These are phyloP conservation scores for Thermophis baileyi DNA, from an alignment of 2,113 vertebrate genomes.

Conservation along the genomic window DNA sequence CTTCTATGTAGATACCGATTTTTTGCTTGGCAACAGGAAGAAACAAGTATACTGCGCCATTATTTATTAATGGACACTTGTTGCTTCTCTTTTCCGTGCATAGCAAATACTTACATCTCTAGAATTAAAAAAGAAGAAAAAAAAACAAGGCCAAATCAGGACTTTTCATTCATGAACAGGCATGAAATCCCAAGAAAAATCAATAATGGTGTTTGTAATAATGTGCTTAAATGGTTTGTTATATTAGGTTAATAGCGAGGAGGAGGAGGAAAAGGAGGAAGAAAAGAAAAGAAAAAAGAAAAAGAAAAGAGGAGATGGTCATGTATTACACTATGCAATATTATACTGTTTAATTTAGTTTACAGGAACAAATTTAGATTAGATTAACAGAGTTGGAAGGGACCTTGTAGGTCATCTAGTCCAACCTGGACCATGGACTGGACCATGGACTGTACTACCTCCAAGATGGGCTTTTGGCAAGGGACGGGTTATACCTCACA, in stretches of 20 bases:
- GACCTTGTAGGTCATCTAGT: too few species aligned
- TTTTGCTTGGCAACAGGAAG: background rate
- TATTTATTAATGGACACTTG: background rate
- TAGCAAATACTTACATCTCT: background rate
- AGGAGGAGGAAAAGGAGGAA: background rate
- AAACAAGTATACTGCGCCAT: background rate
- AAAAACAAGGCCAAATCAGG: background rate
- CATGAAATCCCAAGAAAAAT: constrained; percentile 17
- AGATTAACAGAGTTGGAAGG: too few species aligned
- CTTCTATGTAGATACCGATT: background rate
- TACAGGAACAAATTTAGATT: constrained; percentile 17
- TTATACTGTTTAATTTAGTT: constrained; percentile 36
- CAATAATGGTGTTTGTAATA: constrained; percentile 19
- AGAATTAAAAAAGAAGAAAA: background rate
- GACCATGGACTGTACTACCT: too few species aligned
- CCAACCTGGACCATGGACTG: too few species aligned
- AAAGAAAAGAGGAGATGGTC: constrained; percentile 17
- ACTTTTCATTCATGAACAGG: constrained; percentile 25
- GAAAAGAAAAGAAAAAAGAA: background rate
- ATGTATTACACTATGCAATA: constrained; percentile 16
- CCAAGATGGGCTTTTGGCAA: too few species aligned
- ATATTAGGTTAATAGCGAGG: constrained; percentile 36
- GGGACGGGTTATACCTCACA: too few species aligned
- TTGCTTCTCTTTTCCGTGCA: background rate
- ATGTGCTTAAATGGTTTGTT: background rate